Percentiles rank a stretch among this genome's conserved stretches.
Evolutionary conservation across 1,140 invertebrate genomes (phyloP).

Genomic region (Leptoteleia sp.): DNA sequence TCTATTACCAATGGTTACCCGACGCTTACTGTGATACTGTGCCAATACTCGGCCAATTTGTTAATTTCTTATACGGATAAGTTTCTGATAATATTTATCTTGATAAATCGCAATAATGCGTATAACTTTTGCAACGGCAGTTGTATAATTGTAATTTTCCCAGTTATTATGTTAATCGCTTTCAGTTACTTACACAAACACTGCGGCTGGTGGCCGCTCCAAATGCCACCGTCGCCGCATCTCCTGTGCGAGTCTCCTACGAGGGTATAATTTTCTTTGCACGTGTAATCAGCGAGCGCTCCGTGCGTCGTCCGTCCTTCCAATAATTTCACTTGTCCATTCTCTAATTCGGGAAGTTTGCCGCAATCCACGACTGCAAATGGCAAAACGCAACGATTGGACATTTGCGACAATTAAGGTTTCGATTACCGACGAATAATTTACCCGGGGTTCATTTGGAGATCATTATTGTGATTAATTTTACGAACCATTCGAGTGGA

Average conservation of each 20-base stretch:
- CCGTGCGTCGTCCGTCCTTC: constrained; percentile 89
- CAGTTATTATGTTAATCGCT: constrained; percentile 6
- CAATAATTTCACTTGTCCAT: constrained; percentile 86
- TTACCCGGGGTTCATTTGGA: too few species aligned
- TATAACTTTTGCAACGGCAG: constrained; percentile 15
- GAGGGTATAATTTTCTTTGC: constrained; percentile 92
- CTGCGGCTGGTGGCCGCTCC: constrained; percentile 89
- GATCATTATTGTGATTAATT: too few species aligned
- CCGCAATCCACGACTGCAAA: constrained; percentile 91
- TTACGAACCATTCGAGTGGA: too few species aligned
- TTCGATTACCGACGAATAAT: too few species aligned
- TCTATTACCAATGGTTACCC: too few species aligned
- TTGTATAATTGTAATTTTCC: too few species aligned
- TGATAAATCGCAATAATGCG: too few species aligned
- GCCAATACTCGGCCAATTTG: too few species aligned
- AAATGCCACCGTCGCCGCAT: constrained; percentile 89
- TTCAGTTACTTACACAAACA: constrained; percentile 84
- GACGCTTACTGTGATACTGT: too few species aligned
- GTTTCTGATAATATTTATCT: too few species aligned
- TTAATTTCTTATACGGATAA: too few species aligned
- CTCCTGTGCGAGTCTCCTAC: constrained; percentile 87
- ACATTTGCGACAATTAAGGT: constrained; percentile 4
- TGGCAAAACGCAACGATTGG: constrained; percentile 10
- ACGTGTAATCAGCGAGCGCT: constrained; percentile 88
- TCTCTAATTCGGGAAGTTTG: constrained; percentile 84